phyloP scores from a whole-genome alignment of 2,113 vertebrate species.

The Sorex araneus region DNA sequence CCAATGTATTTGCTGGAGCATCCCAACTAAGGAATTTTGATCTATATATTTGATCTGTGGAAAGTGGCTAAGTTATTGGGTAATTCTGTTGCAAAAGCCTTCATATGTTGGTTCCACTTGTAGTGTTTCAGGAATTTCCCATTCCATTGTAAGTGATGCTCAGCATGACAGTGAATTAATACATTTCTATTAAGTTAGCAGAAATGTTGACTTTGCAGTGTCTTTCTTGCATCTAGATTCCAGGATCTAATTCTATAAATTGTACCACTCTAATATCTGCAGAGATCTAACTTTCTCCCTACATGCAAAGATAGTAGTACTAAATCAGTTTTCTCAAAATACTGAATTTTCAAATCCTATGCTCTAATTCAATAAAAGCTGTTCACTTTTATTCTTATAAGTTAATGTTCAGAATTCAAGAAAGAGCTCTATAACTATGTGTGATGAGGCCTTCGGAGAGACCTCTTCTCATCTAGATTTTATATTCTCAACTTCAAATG shows the following conservation, averaged over 20 bases:
- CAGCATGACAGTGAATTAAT: conserved; percentile 44
- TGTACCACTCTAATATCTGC: neutral
- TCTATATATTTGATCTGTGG: conserved; percentile 78
- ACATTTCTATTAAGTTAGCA: conserved; percentile 6
- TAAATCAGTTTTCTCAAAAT: neutral
- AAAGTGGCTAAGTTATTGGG: conserved; percentile 73
- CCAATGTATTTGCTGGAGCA: conserved; percentile 75
- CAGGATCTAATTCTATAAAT: conserved; percentile 33
- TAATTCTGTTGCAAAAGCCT: conserved; percentile 77
- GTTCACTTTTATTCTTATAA: conserved; percentile 18
- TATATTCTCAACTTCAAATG: neutral
- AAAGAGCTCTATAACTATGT: neutral
- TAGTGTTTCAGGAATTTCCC: conserved; percentile 81
- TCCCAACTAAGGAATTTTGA: conserved; percentile 83
- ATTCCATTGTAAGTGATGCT: conserved; percentile 68
- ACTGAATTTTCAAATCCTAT: neutral
- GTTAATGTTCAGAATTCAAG: conserved; percentile 3
- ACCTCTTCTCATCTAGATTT: neutral
- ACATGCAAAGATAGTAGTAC: neutral
- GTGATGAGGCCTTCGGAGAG: neutral
- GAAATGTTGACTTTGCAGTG: neutral
- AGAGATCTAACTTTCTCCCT: neutral
- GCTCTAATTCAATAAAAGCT: neutral
- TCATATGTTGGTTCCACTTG: conserved; percentile 82
- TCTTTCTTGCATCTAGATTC: neutral